phyloP scores from a whole-genome alignment of 2,113 vertebrate genomes.

The Microcebus jonahi region DNA sequence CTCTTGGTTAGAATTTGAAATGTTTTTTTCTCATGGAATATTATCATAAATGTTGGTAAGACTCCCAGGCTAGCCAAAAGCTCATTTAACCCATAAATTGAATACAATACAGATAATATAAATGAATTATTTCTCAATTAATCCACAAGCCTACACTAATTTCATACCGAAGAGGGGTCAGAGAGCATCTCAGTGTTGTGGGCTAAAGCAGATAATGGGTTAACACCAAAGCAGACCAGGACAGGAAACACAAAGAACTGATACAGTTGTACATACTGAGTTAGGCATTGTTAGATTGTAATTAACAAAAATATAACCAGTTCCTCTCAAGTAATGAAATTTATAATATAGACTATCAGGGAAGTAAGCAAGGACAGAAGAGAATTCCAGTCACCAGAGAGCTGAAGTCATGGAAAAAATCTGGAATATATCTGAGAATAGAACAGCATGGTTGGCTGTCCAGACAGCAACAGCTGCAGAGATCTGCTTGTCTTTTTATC shows the following conservation, averaged over 20 bases:
- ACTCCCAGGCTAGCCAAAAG: neutral
- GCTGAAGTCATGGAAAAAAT: neutral
- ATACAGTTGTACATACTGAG: neutral
- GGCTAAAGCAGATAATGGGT: rapidly evolving
- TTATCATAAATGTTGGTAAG: neutral
- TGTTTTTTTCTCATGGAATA: constrained; percentile 14
- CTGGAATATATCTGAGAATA: neutral
- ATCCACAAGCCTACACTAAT: neutral
- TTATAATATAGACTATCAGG: neutral
- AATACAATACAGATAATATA: neutral
- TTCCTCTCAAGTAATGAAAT: neutral
- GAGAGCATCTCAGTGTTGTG: neutral
- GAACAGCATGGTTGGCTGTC: too few species aligned
- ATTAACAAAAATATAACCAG: neutral
- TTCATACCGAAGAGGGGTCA: neutral
- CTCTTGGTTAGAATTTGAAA: constrained; percentile 9
- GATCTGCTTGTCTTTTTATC: neutral
- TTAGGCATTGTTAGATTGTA: neutral
- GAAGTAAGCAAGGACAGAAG: neutral
- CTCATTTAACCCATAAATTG: neutral
- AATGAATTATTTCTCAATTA: neutral
- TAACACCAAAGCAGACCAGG: neutral
- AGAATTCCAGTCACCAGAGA: neutral
- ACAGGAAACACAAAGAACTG: neutral
- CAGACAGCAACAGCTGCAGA: neutral